Percentiles rank a stretch among this genome's conserved stretches.
Evolutionary conservation across 2,888 invertebrate species (phyloP).

Genomic region (Coenonympha glycerion): DNA sequence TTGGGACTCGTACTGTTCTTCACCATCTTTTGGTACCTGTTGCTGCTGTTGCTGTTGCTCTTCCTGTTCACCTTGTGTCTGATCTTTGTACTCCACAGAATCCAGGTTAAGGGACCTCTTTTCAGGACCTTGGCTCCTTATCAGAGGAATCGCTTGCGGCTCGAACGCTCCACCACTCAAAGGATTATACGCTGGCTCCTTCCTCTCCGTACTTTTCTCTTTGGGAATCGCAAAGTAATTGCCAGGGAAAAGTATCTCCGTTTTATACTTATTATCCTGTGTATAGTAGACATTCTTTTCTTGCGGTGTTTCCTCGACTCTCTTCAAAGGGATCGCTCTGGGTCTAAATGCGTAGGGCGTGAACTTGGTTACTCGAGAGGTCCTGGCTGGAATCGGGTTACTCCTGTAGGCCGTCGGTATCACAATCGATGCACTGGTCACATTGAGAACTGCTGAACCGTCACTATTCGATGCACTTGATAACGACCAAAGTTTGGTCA

Average conservation of each 20-base stretch:
- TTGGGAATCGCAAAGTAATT: conserved; percentile 70
- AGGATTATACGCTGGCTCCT: conserved; percentile 34
- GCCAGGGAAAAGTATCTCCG: conserved; percentile 66
- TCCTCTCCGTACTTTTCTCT: conserved; percentile 53
- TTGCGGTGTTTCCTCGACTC: conserved; percentile 38
- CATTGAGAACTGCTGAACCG: conserved; percentile 51
- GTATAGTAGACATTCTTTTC: conserved; percentile 55
- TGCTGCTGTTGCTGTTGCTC: too few relatives aligned
- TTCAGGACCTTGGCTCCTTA: conserved; percentile 51
- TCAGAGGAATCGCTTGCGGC: conserved; percentile 59
- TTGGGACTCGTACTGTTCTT: too few relatives aligned
- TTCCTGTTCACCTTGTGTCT: too few relatives aligned
- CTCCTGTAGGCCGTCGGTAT: conserved; percentile 44
- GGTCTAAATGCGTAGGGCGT: conserved; percentile 55
- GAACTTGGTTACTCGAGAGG: conserved; percentile 24
- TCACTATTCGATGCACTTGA: conserved; percentile 45
- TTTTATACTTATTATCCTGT: conserved; percentile 49
- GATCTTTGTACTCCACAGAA: too few relatives aligned
- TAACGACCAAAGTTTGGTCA: conserved; percentile 58
- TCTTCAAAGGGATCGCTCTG: conserved; percentile 50
- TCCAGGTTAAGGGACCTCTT: conserved; percentile 57
- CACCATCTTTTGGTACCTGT: too few relatives aligned
- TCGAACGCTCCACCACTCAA: conserved; percentile 41
- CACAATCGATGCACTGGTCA: conserved; percentile 57
- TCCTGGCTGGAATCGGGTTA: conserved; percentile 32